Evolutionary conservation across 2,113 vertebrate genomes (phyloP).

Genomic region (Cyanoramphus novaezelandiae): DNA sequence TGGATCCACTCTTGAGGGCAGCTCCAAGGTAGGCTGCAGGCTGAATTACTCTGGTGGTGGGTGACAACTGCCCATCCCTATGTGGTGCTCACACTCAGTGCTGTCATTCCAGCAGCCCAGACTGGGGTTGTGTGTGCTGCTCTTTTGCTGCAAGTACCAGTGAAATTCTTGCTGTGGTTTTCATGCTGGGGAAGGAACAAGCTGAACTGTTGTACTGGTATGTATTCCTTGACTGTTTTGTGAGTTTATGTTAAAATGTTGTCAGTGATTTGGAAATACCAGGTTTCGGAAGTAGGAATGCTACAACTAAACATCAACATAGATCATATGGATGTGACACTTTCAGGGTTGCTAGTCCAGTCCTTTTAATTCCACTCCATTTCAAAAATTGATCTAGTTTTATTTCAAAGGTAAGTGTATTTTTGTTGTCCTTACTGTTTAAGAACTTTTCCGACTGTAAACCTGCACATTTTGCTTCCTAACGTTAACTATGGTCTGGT

Average conservation of each 20-base stretch:
- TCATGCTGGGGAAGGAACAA: neutral
- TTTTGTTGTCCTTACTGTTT: neutral
- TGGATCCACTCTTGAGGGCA: neutral
- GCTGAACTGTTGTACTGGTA: neutral
- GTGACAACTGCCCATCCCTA: neutral
- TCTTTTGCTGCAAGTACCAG: neutral
- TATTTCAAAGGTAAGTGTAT: neutral
- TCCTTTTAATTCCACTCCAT: neutral
- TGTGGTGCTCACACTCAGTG: fast-evolving
- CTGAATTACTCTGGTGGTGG: neutral
- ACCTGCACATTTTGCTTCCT: neutral
- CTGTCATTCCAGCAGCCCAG: neutral
- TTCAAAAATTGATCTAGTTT: neutral
- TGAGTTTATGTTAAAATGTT: neutral
- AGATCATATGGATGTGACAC: neutral
- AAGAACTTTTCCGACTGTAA: neutral
- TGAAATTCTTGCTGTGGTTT: neutral
- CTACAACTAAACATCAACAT: neutral
- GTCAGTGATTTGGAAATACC: neutral
- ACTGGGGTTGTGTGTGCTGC: neutral
- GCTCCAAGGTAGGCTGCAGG: neutral
- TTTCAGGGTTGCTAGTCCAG: neutral
- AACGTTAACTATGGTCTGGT: neutral
- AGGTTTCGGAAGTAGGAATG: neutral
- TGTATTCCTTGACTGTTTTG: neutral